Evolutionary conservation across 2,888 invertebrate species (phyloP), one percentile per base, ranked within the genome.

Genomic region (Dicyrtoma fusca): DNA sequence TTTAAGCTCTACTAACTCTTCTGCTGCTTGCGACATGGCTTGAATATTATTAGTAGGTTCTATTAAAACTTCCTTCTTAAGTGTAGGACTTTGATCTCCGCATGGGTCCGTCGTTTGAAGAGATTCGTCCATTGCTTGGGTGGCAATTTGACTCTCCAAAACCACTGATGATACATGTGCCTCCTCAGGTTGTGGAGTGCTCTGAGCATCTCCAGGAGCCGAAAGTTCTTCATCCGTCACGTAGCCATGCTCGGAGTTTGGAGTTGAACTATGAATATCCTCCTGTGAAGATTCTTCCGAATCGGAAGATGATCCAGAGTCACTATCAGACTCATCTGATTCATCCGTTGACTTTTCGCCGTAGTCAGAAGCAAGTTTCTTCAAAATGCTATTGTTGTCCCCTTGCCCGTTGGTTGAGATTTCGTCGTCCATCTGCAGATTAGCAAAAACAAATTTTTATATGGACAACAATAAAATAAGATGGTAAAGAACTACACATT

Each of bases 291-390:
- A 57, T 26, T 23, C 14, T 13, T 57, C 57, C 1, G 23, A 23
- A 25, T 57, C 53, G 4, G 49, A n/a, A 6, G 49, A 49, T 4
- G 49, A 49, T 4, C 4, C 49, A 13, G 49, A 49, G 11, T 49
- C 49, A 49, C 3, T 6, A 44, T 44, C 13, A 6, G 17, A 49
- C 4, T 49, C 49, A 11, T 49, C 17, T 49, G 11, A 17, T 3
- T 53, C 53, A 11, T 53, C 53, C 53, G 53, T 17, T 53, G 53
- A 53, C 17, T 53, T 19, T 21, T 53, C 53, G 10, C 53, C 53
- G 17, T 53, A 53, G 23, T 53, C 57, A 1, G 25, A 23, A 57
- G 26, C 8, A 25, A 21, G 10, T n/a, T 25, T 23, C 1, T 57
- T 21, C n/a, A n/a, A 23, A 23, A 17, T 23, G 6, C 19, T 13